Evolutionary conservation across 2,888 invertebrate species (phyloP).

Genomic region (Geophilus truncorum): DNA sequence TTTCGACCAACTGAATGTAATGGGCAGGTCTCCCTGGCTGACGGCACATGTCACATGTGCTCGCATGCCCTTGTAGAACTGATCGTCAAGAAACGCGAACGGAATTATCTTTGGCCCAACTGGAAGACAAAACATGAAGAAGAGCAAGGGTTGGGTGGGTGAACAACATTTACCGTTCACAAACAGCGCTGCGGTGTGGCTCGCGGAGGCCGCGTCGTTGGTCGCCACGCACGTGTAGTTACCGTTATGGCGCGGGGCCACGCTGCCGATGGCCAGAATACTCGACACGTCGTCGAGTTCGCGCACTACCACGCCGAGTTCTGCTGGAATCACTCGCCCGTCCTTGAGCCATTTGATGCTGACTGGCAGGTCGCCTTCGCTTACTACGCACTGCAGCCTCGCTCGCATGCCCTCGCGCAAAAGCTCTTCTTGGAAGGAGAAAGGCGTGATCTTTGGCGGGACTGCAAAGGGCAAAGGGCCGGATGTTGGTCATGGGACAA

Average conservation of each 20-base stretch:
- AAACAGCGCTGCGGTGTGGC: conserved; percentile 56
- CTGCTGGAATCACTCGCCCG: conserved; percentile 45
- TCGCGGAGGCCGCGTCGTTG: conserved; percentile 42
- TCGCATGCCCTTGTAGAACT: conserved; percentile 35
- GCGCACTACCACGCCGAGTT: conserved; percentile 44
- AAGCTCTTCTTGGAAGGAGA: conserved; percentile 41
- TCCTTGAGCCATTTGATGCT: conserved; percentile 47
- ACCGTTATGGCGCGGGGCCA: conserved; percentile 48
- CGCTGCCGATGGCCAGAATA: conserved; percentile 41
- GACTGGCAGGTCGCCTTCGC: conserved; percentile 34
- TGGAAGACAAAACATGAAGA: conserved; percentile 33
- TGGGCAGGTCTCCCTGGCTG: conserved; percentile 34
- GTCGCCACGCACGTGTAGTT: conserved; percentile 48
- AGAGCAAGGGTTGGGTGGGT: conserved; percentile 9
- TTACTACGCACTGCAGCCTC: conserved; percentile 36
- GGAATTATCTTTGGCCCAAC: conserved; percentile 38
- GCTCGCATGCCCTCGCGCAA: conserved; percentile 39
- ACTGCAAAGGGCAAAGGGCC: conserved; percentile 52
- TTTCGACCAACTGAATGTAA: conserved; percentile 34
- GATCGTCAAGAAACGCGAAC: conserved; percentile 38
- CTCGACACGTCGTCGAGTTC: conserved; percentile 40
- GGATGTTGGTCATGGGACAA: conserved; percentile 25
- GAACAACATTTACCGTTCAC: conserved; percentile 59
- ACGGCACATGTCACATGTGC: conserved; percentile 35
- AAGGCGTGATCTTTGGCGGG: conserved; percentile 63